Base-by-base conservation (phyloP, 2,797 vertebrate genomes). In the Pseudocheirus occidentalis region DNA sequence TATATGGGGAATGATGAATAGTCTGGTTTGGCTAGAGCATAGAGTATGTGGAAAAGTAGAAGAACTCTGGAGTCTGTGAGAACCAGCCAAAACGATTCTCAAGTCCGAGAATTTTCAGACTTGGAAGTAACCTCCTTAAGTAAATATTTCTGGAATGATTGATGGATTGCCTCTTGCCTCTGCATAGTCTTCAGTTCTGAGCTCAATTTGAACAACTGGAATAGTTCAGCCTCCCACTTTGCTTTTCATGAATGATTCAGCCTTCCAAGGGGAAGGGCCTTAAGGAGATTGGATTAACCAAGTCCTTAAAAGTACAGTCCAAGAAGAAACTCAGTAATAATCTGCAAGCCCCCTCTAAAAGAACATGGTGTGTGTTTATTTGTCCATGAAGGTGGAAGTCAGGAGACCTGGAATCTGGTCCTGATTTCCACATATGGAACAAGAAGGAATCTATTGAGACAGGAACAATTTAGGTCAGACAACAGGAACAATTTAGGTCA, bases 391-490 rank as follows among this genome's bases (percentile, higher is more conserved):
- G 73, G 40, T 87, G 73, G 40, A 50, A 87, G 21, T 87, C 40
- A 27, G 40, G 73, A 87, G 73, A 87, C 73, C 73, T 87, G 21
- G 73, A 87, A 87, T 27, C 40, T 87, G 46, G 24, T 46, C 21
- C 40, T 46, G 40, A 87, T 87, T 87, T 87, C 73, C 40, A 87
- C 73, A 87, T 27, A 46, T 27, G 28, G 90, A 92, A 92, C 53
- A 52, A 90, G 40, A 93, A 91, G 59, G 90, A 94, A n/a, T 81
- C 27, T 90, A 92, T 57, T 81, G 93, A 94, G 91, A 93, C 97
- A 93, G 96, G 95, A 97, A 97, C 95, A 95, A 94, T 95, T 97
- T 97, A 90, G 96, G 96, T 97, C 97, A 96, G 96, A 94, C 54
- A 5, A 59, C 93, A 92, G 95, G 95, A 97, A 97, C 95, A 95